Conservation (phyloP, 2,797 vertebrate species). For the Cacajao melanocephalus region DNA sequence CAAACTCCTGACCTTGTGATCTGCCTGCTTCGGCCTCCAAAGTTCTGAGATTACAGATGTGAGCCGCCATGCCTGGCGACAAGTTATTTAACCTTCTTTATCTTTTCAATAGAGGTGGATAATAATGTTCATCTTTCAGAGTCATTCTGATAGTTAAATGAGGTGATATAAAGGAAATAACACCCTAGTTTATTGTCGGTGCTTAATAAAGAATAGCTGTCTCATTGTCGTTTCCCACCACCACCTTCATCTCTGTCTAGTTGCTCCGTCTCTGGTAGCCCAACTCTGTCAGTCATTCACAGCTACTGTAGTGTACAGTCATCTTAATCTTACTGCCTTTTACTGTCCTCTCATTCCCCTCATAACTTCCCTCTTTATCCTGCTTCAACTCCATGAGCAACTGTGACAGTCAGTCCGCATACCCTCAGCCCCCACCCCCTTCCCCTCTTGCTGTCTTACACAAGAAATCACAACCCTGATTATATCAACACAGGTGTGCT, state of each 20-base stretch:
- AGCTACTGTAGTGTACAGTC: background rate
- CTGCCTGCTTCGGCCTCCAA: too few species aligned
- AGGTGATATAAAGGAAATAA: background rate
- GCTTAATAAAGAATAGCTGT: background rate
- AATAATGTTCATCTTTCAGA: background rate
- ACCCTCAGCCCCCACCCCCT: too few species aligned
- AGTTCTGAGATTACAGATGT: too few species aligned
- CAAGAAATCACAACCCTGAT: background rate
- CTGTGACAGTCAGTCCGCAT: background rate
- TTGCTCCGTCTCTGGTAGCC: background rate
- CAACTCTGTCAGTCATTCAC: background rate
- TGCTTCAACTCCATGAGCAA: background rate
- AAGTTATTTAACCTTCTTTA: background rate
- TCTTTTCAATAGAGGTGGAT: background rate
- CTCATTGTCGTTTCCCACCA: background rate
- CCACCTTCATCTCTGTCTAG: background rate
- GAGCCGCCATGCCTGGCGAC: too few species aligned
- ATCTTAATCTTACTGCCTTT: background rate
- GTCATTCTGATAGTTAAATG: slow-evolving; percentile 23
- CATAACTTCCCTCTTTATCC: background rate
- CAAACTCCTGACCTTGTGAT: too few species aligned
- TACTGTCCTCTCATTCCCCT: background rate
- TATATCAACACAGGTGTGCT: background rate
- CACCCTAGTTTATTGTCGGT: background rate
- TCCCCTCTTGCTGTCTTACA: background rate